A percentile compares a stretch with the other conserved stretches of the same genome.
Evolutionary conservation across 1,140 invertebrate genomes (phyloP).

Genomic region (Drosophila ercepeae): DNA sequence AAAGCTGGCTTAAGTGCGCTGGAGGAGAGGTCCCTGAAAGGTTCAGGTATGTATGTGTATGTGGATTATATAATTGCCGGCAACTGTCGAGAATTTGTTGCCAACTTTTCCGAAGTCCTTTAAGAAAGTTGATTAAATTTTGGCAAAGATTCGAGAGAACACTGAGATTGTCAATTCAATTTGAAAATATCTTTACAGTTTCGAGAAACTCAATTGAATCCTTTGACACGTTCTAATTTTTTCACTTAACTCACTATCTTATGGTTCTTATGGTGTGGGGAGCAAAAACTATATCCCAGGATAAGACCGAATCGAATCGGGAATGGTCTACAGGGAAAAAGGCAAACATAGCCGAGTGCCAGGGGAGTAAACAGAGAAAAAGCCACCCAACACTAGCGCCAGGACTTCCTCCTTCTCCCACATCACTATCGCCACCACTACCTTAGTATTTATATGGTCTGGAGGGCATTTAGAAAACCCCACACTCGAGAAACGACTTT

Average conservation of each 20-base stretch:
- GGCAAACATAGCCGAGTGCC: slow-evolving; percentile 27
- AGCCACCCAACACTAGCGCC: slow-evolving; percentile 31
- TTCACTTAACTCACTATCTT: neutral
- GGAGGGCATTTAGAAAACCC: slow-evolving; percentile 43
- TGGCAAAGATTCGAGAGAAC: neutral
- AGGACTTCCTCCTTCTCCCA: too few relatives aligned
- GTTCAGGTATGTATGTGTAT: slow-evolving; percentile 58
- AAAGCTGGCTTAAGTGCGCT: slow-evolving; percentile 72
- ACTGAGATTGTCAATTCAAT: too few relatives aligned
- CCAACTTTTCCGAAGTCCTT: neutral
- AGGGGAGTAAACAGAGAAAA: slow-evolving; percentile 12
- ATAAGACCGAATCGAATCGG: slow-evolving; percentile 14
- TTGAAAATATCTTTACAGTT: too few relatives aligned
- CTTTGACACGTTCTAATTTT: neutral
- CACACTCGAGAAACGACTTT: slow-evolving; percentile 5
- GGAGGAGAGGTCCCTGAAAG: slow-evolving; percentile 72
- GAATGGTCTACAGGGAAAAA: slow-evolving; percentile 2
- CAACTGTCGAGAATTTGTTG: slow-evolving; percentile 22
- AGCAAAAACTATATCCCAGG: slow-evolving; percentile 7
- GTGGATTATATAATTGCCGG: slow-evolving; percentile 46
- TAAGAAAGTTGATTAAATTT: neutral
- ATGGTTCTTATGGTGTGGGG: neutral
- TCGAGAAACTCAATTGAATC: slow-evolving; percentile 21
- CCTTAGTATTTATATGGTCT: slow-evolving; percentile 24
- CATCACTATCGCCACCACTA: slow-evolving; percentile 23